These are phyloP conservation scores for Lagria hirta DNA, from an alignment of 2,888 invertebrate species.

Conservation along the genomic window DNA sequence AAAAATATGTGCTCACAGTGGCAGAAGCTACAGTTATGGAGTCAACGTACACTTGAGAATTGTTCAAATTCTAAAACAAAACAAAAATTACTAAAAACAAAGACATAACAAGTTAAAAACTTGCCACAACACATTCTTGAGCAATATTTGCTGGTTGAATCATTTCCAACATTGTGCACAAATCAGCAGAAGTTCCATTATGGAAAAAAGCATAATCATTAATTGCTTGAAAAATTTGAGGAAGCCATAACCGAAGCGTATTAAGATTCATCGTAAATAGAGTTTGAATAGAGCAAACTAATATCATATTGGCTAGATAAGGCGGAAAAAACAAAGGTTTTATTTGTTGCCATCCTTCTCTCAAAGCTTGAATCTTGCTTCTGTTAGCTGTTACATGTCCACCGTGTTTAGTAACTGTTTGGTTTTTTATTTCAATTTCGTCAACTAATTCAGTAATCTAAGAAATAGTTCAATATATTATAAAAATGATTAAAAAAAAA, in stretches of 20 bases:
- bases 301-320: constrained; percentile 60
- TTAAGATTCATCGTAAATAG: constrained; percentile 66
- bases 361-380: constrained; percentile 55
- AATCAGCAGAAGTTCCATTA: constrained; percentile 42
- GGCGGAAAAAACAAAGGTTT: constrained; percentile 66
- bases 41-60: constrained; percentile 63
- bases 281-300: constrained; percentile 65
- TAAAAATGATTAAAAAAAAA: too few species aligned
- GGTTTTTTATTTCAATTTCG: constrained; percentile 32
- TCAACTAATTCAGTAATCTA: constrained; percentile 47
- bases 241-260: constrained; percentile 82
- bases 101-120: too few species aligned
- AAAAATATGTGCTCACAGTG: constrained; percentile 63
- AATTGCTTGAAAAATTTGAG: constrained; percentile 77
- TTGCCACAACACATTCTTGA: constrained; percentile 47
- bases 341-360: constrained; percentile 63
- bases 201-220: constrained; percentile 43
- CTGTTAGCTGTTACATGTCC: constrained; percentile 42
- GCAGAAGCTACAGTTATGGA: constrained; percentile 67
- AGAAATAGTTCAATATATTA: constrained; percentile 17
- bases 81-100: constrained; percentile 1
- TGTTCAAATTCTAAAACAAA: constrained; percentile 41
- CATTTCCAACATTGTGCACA: constrained; percentile 57
- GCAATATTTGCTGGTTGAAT: constrained; percentile 33
- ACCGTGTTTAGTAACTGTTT: constrained; percentile 40